Evolutionary conservation across 2,888 invertebrate species (phyloP).

Genomic region (Ariolimax columbianus): DNA sequence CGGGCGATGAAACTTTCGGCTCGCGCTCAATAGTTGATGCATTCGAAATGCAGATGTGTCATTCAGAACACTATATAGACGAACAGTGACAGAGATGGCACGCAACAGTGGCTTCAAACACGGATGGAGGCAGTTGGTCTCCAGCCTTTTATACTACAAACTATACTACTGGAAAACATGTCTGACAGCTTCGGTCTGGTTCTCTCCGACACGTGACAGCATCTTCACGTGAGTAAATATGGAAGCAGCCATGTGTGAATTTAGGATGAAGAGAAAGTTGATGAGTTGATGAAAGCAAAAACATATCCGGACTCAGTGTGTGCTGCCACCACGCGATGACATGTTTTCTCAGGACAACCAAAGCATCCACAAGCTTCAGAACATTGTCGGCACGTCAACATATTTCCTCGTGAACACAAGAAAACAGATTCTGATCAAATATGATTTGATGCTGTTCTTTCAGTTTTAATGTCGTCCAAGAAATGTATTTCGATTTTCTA

Average conservation of each 20-base stretch:
- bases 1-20: neutral
- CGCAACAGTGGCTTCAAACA: slow-evolving; percentile 17
- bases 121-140: neutral
- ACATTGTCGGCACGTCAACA: neutral
- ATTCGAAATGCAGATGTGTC: slow-evolving; percentile 31
- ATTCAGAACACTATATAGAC: neutral
- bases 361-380: neutral
- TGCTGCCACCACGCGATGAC: neutral
- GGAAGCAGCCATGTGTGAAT: slow-evolving; percentile 12
- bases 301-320: neutral
- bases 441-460: neutral
- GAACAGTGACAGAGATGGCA: slow-evolving; percentile 5
- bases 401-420: neutral
- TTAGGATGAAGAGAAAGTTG: neutral
- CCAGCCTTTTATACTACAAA: neutral
- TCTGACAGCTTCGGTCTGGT: neutral
- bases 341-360: neutral
- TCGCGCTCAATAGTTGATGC: neutral
- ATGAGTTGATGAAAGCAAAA: neutral
- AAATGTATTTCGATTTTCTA: no score
- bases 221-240: neutral
- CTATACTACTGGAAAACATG: neutral
- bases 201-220: neutral
- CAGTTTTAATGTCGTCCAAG: no score
- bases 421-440: neutral